These are phyloP conservation scores for Hyperoplus lanceolatus DNA, from an alignment of 2,797 vertebrate species.

Conservation along the genomic window DNA sequence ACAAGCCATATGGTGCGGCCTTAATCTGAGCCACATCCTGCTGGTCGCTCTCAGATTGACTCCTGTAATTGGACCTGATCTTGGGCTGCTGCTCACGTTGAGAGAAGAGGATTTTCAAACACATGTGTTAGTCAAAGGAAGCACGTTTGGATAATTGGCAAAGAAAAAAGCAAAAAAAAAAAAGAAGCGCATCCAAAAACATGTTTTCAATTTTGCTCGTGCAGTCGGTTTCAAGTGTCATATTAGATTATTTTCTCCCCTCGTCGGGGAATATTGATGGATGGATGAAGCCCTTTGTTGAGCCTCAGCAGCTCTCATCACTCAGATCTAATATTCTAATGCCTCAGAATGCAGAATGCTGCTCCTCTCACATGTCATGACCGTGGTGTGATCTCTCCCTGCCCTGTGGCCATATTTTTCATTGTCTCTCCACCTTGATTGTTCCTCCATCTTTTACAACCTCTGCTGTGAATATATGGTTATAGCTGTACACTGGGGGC, in stretches of 20 bases:
- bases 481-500: constrained; percentile 46
- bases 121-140: constrained; percentile 3
- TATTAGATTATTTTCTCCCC: constrained; percentile 11
- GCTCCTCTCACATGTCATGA: constrained; percentile 60
- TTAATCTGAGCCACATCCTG: constrained; percentile 80
- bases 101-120: constrained; percentile 17
- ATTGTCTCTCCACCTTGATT: constrained; percentile 68
- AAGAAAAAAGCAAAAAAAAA: not conserved
- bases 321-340: constrained; percentile 66
- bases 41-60: constrained; percentile 77
- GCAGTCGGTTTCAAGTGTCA: constrained; percentile 16
- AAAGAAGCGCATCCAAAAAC: not conserved
- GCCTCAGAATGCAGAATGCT: not conserved
- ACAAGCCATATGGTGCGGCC: constrained; percentile 80
- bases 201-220: not conserved
- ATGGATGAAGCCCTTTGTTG: constrained; percentile 37
- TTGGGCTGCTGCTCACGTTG: constrained; percentile 44
- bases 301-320: constrained; percentile 37
- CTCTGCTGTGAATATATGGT: constrained; percentile 57
- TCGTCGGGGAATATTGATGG: constrained; percentile 30
- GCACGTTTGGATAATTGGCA: constrained; percentile 3
- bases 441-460: constrained; percentile 69
- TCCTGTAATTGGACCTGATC: constrained; percentile 85
- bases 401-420: constrained; percentile 69
- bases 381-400: constrained; percentile 62